These are phyloP conservation scores for Dreissena polymorpha DNA, from an alignment of 1,140 invertebrate genomes.

Conservation along the genomic window DNA sequence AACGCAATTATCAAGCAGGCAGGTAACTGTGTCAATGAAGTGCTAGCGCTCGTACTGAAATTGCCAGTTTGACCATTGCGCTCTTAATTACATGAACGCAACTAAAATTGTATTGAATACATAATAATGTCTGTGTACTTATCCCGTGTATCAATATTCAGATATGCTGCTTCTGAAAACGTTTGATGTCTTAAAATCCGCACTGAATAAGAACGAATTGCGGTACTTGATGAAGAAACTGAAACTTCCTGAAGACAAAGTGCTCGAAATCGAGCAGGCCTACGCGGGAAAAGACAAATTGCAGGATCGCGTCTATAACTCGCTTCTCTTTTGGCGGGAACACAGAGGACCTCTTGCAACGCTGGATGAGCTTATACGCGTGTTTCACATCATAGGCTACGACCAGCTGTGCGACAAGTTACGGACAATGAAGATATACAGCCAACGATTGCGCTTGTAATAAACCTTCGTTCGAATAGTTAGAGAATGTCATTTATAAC, in stretches of 20 bases:
- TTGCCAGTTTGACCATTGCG: neutral
- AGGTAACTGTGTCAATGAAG: too few species aligned
- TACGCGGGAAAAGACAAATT: constrained; percentile 74
- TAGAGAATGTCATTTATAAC: too few species aligned
- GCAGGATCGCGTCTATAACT: constrained; percentile 67
- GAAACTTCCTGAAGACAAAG: constrained; percentile 71
- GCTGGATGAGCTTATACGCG: constrained; percentile 73
- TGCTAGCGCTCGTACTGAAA: too few species aligned
- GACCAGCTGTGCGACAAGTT: constrained; percentile 69
- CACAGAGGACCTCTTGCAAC: constrained; percentile 69
- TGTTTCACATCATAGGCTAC: constrained; percentile 75
- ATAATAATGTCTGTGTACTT: constrained; percentile 55
- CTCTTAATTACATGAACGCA: too few species aligned
- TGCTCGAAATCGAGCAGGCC: constrained; percentile 72
- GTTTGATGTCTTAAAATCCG: constrained; percentile 71
- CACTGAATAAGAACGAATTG: constrained; percentile 74
- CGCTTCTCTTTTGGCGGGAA: constrained; percentile 73
- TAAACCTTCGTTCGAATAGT: neutral
- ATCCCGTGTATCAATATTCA: too few species aligned
- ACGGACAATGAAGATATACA: constrained; percentile 70
- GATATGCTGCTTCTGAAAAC: constrained; percentile 67
- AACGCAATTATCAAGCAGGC: too few species aligned
- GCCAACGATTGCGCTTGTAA: constrained; percentile 71
- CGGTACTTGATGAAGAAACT: constrained; percentile 76
- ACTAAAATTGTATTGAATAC: constrained; percentile 22